A percentile compares a stretch with the other conserved stretches of the same genome.
These are phyloP conservation scores for Botia almorhae DNA, from an alignment of 2,797 vertebrate genomes.

Conservation along the genomic window DNA sequence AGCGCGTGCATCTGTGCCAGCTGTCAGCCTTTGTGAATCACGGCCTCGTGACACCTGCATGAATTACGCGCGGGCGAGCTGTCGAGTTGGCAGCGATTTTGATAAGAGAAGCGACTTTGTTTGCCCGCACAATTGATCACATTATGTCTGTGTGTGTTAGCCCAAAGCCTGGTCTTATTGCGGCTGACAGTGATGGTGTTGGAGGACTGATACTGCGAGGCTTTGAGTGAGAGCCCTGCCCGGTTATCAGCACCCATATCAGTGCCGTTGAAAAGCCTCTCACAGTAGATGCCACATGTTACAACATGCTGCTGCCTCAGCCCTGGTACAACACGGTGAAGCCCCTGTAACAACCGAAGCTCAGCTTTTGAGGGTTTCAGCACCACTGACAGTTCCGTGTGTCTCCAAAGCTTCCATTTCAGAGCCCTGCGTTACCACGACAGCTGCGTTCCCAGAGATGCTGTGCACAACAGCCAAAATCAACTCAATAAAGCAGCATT, in stretches of 20 bases:
- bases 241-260: constrained; percentile 52
- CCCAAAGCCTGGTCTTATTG: constrained; percentile 60
- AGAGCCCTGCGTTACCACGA: constrained; percentile 49
- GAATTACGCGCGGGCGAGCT: constrained; percentile 10
- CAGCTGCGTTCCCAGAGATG: constrained; percentile 12
- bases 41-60: constrained; percentile 21
- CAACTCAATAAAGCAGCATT: constrained; percentile 39
- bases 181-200: constrained; percentile 61
- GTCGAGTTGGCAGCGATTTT: constrained; percentile 49
- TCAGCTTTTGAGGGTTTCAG: constrained; percentile 36
- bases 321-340: constrained; percentile 15
- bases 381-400: constrained; percentile 46
- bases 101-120: constrained; percentile 62
- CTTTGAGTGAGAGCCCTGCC: constrained; percentile 41
- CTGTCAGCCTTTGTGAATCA: constrained; percentile 43
- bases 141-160: constrained; percentile 62
- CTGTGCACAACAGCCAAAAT: constrained; percentile 28
- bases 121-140: constrained; percentile 68
- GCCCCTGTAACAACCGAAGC: constrained; percentile 14
- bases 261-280: constrained; percentile 52
- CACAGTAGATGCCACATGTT: constrained; percentile 49
- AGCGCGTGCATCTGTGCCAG: constrained; percentile 37
- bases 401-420: constrained; percentile 50
- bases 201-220: constrained; percentile 50
- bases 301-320: constrained; percentile 37